Evolutionary conservation across 2,888 invertebrate genomes (phyloP), one percentile per base, ranked within the genome.

Genomic region (Brachyptera putata): DNA sequence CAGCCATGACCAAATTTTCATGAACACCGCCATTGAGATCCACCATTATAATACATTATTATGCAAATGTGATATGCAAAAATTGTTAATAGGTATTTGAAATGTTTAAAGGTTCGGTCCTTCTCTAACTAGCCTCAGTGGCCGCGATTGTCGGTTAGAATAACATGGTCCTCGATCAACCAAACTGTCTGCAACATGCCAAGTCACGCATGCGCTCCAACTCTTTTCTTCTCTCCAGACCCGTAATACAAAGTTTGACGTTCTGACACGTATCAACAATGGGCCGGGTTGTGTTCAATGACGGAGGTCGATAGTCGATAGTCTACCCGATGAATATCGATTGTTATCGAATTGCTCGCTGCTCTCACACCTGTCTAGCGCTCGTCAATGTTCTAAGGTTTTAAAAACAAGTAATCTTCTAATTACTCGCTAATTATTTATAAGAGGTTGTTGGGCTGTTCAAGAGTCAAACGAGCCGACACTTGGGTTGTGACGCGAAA

Each of bases 381-480:
- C 11, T 18, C 41, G 41, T 41, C 49, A 48, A 24, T 24, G n/a
- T 22, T 22, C 3, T 48, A 22, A 16, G 26, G 26, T 25, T 50
- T 50, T 50, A 14, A 30, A 48, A 50, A 50, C 49, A 50, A 57
- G 57, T 41, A 57, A 41, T 41, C 41, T 57, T 37, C 24, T 57
- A 46, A 57, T 57, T 57, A 30, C 26, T 46, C 24, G 57, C 57
- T 57, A 57, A 57, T 57, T 57, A 39, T 55, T 41, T 14, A 41
- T 41, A 21, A 41, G 14, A 18, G 41, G 41, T 41, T 41, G 18
- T 7, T 7, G 41, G 18, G 2, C 16, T 41, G 16, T 41, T 41
- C 7, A 41, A 21, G 41, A 16, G 41, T 41, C 41, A 41, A 41
- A 16, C 41, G 41, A 16, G 16, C 41, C 14, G 41, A 7, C 4